phyloP scores from a whole-genome alignment of 53 echinoderm and acorn worm genomes.

The Temnopleurus reevesii region DNA sequence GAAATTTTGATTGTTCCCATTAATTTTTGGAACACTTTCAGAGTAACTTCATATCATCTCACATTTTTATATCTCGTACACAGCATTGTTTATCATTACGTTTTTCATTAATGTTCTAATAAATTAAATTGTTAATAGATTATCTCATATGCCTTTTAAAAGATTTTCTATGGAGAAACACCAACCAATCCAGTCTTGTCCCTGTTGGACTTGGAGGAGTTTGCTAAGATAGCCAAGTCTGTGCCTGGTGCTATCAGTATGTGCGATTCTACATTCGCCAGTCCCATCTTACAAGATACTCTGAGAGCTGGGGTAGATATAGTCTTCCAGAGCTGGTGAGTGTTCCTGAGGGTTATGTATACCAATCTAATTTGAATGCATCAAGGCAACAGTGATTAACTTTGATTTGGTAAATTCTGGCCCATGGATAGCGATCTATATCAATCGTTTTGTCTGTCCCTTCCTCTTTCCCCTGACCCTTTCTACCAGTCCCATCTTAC shows the following conservation, averaged over 20 bases:
- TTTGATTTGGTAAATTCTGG: too few relatives aligned
- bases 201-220: constrained; percentile 74
- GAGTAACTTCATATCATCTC: too few relatives aligned
- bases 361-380: too few relatives aligned
- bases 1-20: too few relatives aligned
- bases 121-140: neutral
- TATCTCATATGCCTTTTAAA: neutral
- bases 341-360: too few relatives aligned
- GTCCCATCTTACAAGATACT: constrained; percentile 75
- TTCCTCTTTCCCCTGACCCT: too few relatives aligned
- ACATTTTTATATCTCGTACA: too few relatives aligned
- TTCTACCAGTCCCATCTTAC: constrained; percentile 80
- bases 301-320: constrained; percentile 82
- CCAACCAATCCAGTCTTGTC: constrained; percentile 81
- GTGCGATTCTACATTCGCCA: constrained; percentile 88
- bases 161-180: constrained; percentile 87
- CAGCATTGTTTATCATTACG: too few relatives aligned
- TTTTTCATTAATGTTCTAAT: neutral
- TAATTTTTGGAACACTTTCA: too few relatives aligned
- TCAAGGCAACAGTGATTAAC: too few relatives aligned
- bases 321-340: constrained; percentile 79
- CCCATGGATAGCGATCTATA: too few relatives aligned
- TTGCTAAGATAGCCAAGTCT: constrained; percentile 76
- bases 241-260: constrained; percentile 75
- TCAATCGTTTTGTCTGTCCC: too few relatives aligned